Evolutionary conservation across 2,113 vertebrate genomes (phyloP), one percentile per base, ranked within the genome.

Genomic region (Tetrao urogallus): DNA sequence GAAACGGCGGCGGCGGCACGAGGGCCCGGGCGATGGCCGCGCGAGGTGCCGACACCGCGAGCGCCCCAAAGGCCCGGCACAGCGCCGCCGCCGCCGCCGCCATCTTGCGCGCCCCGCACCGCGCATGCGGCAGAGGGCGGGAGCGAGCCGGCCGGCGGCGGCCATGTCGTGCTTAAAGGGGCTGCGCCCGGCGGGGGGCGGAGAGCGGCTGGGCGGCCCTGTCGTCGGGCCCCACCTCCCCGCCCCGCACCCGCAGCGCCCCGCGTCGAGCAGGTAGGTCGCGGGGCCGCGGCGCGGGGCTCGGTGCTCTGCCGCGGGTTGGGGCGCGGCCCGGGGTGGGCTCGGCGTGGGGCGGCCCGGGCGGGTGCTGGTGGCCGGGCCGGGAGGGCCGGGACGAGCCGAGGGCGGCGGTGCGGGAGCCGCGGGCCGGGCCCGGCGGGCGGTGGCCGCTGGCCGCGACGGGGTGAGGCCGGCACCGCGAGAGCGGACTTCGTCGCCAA

Each of bases 141-240:
- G 22, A 27, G 4, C 13, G 21, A 22, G 36, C 10, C 3, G 32
- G 3, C 54, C 28, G 61, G 17, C 8, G 40, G 88, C 32, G 28
- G 73, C 88, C 92, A 84, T 91, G 58, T 81, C 56, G 50, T 20
- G 54, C 36, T 66, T 85, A 77, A 94, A 85, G 89, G 89, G 76
- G 76, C 86, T 52, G 81, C 17, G 54, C 36, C 54, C 20, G 19
- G 4, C 20, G 16, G 14, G 15, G 24, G 42, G 80, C 1, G 27
- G 25, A 25, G 36, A 27, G 63, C 36, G 16, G 63, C 22, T 34
- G 69, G 85, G 70, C 5, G 60, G 32, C 8, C 60, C 2, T 1
- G 34, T 10, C 9, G 2, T 19, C 1, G 19, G 16, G 54, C 48
- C 3, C 8, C 28, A 70, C 58, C 18, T 69, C 40, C 60, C 52